Percentiles rank a stretch among this genome's conserved stretches.
Evolutionary conservation across 2,797 vertebrate genomes (phyloP).

Genomic region (Syngnathus rostellatus): DNA sequence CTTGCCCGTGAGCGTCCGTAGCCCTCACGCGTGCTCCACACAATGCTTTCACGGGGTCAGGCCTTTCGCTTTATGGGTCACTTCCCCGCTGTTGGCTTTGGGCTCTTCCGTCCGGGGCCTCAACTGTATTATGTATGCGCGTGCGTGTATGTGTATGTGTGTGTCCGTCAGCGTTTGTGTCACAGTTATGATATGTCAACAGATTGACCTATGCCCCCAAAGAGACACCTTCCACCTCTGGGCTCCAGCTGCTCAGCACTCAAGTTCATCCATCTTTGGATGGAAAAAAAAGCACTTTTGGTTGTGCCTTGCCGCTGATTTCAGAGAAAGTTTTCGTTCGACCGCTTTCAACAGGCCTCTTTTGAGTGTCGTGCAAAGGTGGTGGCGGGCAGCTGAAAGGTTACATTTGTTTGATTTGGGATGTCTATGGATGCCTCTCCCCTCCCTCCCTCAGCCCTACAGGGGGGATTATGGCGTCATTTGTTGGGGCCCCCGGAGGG

Average conservation of each 20-base stretch:
- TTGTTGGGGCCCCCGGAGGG: slow-evolving; percentile 57
- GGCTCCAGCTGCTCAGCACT: slow-evolving; percentile 13
- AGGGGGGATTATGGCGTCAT: slow-evolving; percentile 71
- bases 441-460: slow-evolving; percentile 43
- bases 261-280: background rate
- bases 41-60: slow-evolving; percentile 69
- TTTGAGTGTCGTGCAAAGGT: slow-evolving; percentile 8
- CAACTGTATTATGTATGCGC: slow-evolving; percentile 49
- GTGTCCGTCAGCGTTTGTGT: slow-evolving; percentile 41
- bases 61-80: slow-evolving; percentile 58
- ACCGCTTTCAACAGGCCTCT: slow-evolving; percentile 7
- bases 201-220: slow-evolving; percentile 27
- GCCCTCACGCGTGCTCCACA: slow-evolving; percentile 32
- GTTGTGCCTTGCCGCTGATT: too few relatives aligned
- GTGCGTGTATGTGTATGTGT: slow-evolving; percentile 28
- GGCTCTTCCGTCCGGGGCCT: slow-evolving; percentile 55
- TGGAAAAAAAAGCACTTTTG: background rate
- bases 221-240: slow-evolving; percentile 23
- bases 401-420: slow-evolving; percentile 66
- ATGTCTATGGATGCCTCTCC: slow-evolving; percentile 39
- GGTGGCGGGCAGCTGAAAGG: slow-evolving; percentile 35
- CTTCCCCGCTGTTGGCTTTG: slow-evolving; percentile 57
- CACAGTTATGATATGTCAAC: slow-evolving; percentile 45
- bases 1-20: background rate
- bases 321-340: background rate